Percentiles rank a stretch among this genome's conserved stretches.
These are phyloP conservation scores for Manis pentadactyla DNA, from an alignment of 2,797 vertebrate genomes.

Conservation along the genomic window DNA sequence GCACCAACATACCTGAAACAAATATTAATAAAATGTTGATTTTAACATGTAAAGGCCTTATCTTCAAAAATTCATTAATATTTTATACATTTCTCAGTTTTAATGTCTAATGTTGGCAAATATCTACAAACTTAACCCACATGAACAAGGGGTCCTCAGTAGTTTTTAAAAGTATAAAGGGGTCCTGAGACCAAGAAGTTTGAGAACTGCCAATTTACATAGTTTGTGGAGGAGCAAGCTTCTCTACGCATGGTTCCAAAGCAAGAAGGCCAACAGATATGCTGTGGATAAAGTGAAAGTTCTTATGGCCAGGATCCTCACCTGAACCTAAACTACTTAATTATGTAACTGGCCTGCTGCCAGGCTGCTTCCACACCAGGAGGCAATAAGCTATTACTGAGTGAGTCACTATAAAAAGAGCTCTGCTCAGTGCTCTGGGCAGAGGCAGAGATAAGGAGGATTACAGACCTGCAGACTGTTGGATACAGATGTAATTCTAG, in stretches of 20 bases:
- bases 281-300: too few relatives aligned
- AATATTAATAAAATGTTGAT: background rate
- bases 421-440: too few relatives aligned
- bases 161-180: conserved; percentile 4
- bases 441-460: too few relatives aligned
- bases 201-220: background rate
- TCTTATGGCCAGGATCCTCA: too few relatives aligned
- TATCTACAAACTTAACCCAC: background rate
- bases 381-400: too few relatives aligned
- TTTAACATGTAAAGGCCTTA: background rate
- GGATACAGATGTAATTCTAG: too few relatives aligned
- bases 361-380: too few relatives aligned
- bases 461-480: too few relatives aligned
- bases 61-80: background rate
- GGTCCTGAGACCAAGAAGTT: background rate
- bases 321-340: too few relatives aligned
- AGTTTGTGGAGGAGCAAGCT: background rate
- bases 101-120: conserved; percentile 5
- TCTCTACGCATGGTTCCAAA: background rate
- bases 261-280: background rate
- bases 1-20: too few relatives aligned
- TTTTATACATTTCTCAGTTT: conserved; percentile 41
- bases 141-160: background rate
- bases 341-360: too few relatives aligned
- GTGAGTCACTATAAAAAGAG: too few relatives aligned